Evolutionary conservation across 1,140 invertebrate species (phyloP), one percentile per base, ranked within the genome.

Genomic region (Eubasilissa regina): DNA sequence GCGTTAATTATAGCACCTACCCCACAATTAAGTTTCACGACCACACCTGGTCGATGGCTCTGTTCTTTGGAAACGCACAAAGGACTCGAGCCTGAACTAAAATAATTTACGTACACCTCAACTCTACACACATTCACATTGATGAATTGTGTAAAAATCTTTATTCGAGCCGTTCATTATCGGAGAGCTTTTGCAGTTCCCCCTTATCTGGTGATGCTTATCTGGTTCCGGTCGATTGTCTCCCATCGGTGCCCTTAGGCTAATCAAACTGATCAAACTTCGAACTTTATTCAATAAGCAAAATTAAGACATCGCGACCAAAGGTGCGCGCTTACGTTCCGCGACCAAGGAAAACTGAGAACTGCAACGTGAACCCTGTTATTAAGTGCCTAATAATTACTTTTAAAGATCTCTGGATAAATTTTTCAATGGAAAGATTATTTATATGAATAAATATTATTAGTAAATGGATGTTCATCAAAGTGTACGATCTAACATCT

Each of bases 1-100:
- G 68, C 68, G 48, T 51, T 73, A 73, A 73, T 73, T 73, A 73
- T 21, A 53, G 21, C 47, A 55, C 68, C 68, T 15, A 55, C 68
- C 68, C 11, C 7, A 25, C 48, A 73, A 73, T 73, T 73, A 73
- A 73, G 19, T 35, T 73, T 73, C 17, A 47, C 68, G 68, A 53
- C 47, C 68, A 73, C 56, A 60, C 68, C 68, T 73, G 68, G 68
- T 11, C 19, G n/a, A 55, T 15, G 19, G 13, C 13, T 62, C 55
- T 58, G 25, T 35, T 35, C 25, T 35, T 35, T 21, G 55, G 64
- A 45, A 21, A n/a, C n/a, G 47, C 44, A 47, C 44, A 25, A 68
- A 48, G 64, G 47, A 45, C 47, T 3, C n/a, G 13, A 21, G 64
- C 35, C 64, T 11, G 15, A 48, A 68, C 4, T 13, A 47, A 17